Conservation (phyloP, 1,140 invertebrate genomes). For the Panulirus ornatus region DNA sequence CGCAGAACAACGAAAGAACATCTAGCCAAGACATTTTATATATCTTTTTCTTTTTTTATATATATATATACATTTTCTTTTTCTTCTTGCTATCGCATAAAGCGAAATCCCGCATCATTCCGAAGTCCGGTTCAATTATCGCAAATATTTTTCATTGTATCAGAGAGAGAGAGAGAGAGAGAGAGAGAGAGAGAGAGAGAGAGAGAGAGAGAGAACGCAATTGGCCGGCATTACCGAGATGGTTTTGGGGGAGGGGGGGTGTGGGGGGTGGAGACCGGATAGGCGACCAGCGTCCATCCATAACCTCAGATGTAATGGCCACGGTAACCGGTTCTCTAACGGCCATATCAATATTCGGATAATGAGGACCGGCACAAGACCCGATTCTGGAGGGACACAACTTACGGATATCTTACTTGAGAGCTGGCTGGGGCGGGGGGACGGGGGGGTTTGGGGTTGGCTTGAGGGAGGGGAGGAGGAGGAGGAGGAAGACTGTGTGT, state of each 20-base stretch:
- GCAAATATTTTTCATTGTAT: conserved; percentile 47
- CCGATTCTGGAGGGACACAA: background rate
- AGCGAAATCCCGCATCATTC: too few species aligned
- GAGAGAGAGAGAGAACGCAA: conserved; percentile 16
- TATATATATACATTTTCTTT: too few species aligned
- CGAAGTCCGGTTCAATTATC: conserved; percentile 28
- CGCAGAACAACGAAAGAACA: too few species aligned
- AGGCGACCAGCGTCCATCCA: conserved; percentile 28
- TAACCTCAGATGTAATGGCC: conserved; percentile 39
- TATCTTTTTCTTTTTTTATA: too few species aligned
- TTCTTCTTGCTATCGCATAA: too few species aligned
- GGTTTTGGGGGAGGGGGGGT: too few species aligned
- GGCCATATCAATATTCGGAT: conserved; percentile 51
- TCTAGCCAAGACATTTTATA: too few species aligned
- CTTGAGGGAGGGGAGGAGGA: background rate
- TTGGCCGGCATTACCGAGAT: conserved; percentile 38
- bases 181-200: conserved; percentile 1
- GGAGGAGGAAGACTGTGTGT: background rate
- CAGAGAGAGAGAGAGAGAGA: background rate
- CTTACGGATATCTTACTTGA: background rate
- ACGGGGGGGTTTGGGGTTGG: background rate
- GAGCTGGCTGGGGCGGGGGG: background rate
- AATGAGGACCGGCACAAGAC: conserved; percentile 16
- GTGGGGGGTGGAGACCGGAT: background rate
- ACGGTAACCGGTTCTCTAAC: conserved; percentile 43